Conservation (phyloP, 1,140 invertebrate species). For the Drosophila sechellia region DNA sequence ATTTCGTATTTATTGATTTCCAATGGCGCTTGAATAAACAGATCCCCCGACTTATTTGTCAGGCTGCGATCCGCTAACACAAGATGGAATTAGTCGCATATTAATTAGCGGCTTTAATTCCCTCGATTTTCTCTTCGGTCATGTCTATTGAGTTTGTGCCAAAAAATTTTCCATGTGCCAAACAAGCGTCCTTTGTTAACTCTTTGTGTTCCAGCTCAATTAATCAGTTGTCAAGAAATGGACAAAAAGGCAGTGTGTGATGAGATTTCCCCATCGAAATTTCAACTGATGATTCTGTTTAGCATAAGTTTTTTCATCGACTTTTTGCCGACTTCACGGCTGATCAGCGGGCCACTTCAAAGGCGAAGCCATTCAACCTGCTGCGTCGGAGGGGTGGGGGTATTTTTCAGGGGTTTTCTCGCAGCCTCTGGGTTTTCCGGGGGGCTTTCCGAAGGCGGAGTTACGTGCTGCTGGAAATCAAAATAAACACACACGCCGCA, state of each 20-base stretch:
- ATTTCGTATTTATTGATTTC: background rate
- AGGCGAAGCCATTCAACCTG: conserved; percentile 37
- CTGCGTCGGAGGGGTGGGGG: background rate
- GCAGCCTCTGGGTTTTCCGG: background rate
- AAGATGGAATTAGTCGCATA: conserved; percentile 15
- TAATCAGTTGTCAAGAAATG: conserved; percentile 26
- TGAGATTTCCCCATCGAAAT: conserved; percentile 9
- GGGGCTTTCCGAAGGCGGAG: conserved; percentile 2
- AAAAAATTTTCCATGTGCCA: conserved; percentile 39
- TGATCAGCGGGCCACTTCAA: conserved; percentile 32
- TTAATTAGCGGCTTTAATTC: conserved; percentile 37
- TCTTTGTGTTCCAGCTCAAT: conserved; percentile 8
- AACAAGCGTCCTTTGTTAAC: background rate
- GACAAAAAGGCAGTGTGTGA: background rate
- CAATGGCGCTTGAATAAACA: conserved; percentile 8
- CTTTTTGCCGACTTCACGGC: conserved; percentile 13
- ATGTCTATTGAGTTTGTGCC: conserved; percentile 16
- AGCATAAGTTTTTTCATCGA: conserved; percentile 21
- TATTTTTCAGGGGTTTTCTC: background rate
- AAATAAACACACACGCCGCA: conserved; percentile 75
- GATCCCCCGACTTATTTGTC: conserved; percentile 25
- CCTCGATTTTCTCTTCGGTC: conserved; percentile 11
- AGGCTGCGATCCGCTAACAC: conserved; percentile 26
- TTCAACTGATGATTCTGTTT: conserved; percentile 25
- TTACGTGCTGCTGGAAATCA: conserved; percentile 57